These are phyloP conservation scores for Actinia tenebrosa DNA, from an alignment of 64 coral and sea anemone species.

Conservation along the genomic window DNA sequence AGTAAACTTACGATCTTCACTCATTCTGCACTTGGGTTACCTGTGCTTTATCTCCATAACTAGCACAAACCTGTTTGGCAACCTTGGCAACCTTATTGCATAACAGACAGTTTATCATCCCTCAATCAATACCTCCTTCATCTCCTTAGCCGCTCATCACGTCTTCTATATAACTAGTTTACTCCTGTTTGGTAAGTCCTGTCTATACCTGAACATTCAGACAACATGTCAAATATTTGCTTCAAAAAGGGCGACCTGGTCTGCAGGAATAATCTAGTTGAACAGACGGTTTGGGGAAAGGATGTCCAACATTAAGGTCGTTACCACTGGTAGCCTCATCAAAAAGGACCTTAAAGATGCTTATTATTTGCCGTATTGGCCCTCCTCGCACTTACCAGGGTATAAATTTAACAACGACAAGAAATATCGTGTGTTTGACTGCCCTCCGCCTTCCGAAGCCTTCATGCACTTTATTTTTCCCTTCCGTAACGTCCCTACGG, in stretches of 20 bases:
- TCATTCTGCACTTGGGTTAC: too few species aligned
- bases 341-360: constrained; percentile 30
- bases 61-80: too few species aligned
- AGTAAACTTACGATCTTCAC: too few species aligned
- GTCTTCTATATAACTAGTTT: not conserved
- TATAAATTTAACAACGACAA: constrained; percentile 37
- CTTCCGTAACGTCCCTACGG: constrained; percentile 9
- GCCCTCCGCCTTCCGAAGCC: not conserved
- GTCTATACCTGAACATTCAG: not conserved
- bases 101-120: too few species aligned
- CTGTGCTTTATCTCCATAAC: too few species aligned
- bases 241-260: not conserved
- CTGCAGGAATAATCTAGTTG: not conserved
- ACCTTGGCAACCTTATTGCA: too few species aligned
- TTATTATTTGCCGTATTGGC: constrained; percentile 11
- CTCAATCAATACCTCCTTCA: not conserved
- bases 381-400: not conserved
- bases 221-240: not conserved
- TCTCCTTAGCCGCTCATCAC: not conserved
- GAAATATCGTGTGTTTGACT: constrained; percentile 31
- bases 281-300: not conserved
- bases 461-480: not conserved
- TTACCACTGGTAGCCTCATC: constrained; percentile 15
- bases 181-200: not conserved
- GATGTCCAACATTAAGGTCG: not conserved